phyloP scores from a whole-genome alignment of 2,888 invertebrate species.

The Mesopsocus fuscifrons region DNA sequence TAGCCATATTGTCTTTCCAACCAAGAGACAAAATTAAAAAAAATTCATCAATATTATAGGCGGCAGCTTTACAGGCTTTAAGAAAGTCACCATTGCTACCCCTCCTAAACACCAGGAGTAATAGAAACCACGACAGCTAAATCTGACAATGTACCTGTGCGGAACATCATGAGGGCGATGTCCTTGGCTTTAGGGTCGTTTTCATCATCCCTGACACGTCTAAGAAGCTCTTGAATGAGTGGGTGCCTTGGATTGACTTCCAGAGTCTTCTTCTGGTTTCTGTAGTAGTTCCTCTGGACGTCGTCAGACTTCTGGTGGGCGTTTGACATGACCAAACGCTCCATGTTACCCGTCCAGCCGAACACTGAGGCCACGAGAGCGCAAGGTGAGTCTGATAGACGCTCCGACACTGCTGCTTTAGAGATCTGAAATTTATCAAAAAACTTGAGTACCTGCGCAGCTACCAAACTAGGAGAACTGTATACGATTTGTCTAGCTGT shows the following conservation, averaged over 20 bases:
- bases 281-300: conserved; percentile 69
- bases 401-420: conserved; percentile 70
- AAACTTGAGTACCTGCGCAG: too few species aligned
- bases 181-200: conserved; percentile 59
- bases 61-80: too few species aligned
- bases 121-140: too few species aligned
- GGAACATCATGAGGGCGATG: conserved; percentile 77
- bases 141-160: conserved; percentile 34
- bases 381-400: conserved; percentile 81
- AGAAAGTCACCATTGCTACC: too few species aligned
- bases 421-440: conserved; percentile 28
- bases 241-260: conserved; percentile 98
- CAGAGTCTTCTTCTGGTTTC: conserved; percentile 87
- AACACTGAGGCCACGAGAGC: conserved; percentile 91
- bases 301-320: conserved; percentile 93
- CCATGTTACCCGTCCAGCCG: conserved; percentile 99
- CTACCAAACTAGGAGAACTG: conserved; percentile 8
- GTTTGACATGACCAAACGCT: conserved; percentile 83
- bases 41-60: too few species aligned
- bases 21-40: too few species aligned
- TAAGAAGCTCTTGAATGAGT: conserved; percentile 74
- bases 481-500: too few species aligned
- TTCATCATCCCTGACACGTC: conserved; percentile 57
- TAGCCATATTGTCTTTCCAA: too few species aligned
- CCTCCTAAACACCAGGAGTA: too few species aligned